A percentile compares a stretch with the other conserved stretches of the same genome.
These are phyloP conservation scores for Eutolmus rufibarbis DNA, from an alignment of 2,888 invertebrate genomes.

Conservation along the genomic window DNA sequence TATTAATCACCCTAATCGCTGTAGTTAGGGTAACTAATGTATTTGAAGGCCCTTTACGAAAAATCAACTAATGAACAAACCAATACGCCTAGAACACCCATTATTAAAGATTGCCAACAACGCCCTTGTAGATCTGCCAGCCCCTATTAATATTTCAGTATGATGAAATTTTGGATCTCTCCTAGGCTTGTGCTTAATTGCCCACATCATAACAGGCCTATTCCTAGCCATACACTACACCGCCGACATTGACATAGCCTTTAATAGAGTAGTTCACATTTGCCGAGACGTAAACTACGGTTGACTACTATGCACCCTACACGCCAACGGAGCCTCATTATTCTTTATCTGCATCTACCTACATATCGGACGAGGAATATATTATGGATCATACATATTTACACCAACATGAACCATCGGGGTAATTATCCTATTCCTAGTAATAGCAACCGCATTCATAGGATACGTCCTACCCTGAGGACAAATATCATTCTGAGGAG, in stretches of 20 bases:
- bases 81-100: slow-evolving; percentile 63
- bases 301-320: slow-evolving; percentile 71
- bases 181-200: slow-evolving; percentile 69
- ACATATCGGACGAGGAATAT: slow-evolving; percentile 69
- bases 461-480: slow-evolving; percentile 79
- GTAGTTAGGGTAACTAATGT: slow-evolving; percentile 68
- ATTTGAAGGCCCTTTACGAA: slow-evolving; percentile 66
- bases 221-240: slow-evolving; percentile 76
- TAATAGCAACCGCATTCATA: slow-evolving; percentile 77
- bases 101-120: slow-evolving; percentile 68
- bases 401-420: slow-evolving; percentile 72
- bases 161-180: slow-evolving; percentile 77
- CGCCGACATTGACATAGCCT: slow-evolving; percentile 70
- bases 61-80: slow-evolving; percentile 65
- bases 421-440: slow-evolving; percentile 70
- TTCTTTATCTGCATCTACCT: slow-evolving; percentile 73
- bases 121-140: slow-evolving; percentile 68
- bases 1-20: slow-evolving; percentile 69
- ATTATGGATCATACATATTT: slow-evolving; percentile 66
- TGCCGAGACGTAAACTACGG: slow-evolving; percentile 75
- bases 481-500: slow-evolving; percentile 84
- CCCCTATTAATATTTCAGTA: slow-evolving; percentile 69
- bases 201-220: slow-evolving; percentile 74
- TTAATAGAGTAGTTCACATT: slow-evolving; percentile 73
- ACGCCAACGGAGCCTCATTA: slow-evolving; percentile 76